Conservation (phyloP, 2,888 invertebrate species). For the Diogma glabrata region DNA sequence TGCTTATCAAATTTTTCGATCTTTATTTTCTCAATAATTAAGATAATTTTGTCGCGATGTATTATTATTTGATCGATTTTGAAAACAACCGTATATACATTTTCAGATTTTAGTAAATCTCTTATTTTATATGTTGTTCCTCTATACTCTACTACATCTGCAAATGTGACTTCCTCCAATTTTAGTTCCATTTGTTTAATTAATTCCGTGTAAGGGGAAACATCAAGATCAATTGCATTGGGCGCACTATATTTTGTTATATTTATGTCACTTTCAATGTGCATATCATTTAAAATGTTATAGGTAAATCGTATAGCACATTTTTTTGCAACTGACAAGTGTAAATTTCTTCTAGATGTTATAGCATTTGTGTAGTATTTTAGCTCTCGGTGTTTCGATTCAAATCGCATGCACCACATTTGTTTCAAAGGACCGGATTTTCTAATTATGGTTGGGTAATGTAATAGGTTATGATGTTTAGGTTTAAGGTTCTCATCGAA, state of each 20-base stretch:
- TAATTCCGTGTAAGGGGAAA: neutral
- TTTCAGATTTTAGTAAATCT: neutral
- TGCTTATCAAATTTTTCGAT: neutral
- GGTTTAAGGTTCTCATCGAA: neutral
- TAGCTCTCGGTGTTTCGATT: neutral
- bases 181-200: neutral
- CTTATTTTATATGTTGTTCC: neutral
- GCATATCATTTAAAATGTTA: conserved; percentile 1
- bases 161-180: neutral
- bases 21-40: neutral
- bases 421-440: neutral
- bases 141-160: neutral
- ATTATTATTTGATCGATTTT: neutral
- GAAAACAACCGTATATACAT: neutral
- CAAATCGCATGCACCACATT: neutral
- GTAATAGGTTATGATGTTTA: neutral
- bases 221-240: neutral
- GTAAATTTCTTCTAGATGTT: neutral
- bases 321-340: neutral
- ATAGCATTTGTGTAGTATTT: neutral
- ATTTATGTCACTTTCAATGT: neutral
- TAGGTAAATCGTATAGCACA: neutral
- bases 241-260: neutral
- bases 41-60: neutral
- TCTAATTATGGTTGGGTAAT: neutral